phyloP scores from a whole-genome alignment of 37 sponge, comb jelly and placozoan species.

The Aphrocallistes beatrix region DNA sequence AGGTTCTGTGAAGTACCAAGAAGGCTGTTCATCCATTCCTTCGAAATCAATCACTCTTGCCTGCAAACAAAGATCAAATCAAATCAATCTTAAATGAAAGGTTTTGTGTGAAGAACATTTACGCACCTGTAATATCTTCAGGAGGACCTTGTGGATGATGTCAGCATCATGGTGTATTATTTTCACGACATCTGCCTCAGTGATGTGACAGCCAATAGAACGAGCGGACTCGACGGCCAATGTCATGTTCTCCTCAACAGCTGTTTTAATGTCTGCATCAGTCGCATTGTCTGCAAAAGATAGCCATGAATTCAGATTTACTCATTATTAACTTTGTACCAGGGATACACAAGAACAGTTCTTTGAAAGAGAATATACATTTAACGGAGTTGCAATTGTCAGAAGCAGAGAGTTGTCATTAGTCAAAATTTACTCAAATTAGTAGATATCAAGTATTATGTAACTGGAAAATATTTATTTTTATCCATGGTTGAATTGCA shows the following conservation, averaged over 20 bases:
- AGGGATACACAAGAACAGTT: no score
- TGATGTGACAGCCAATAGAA: slow-evolving; percentile 62
- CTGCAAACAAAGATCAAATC: neutral
- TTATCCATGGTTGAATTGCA: no score
- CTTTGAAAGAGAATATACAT: no score
- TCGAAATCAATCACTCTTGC: neutral
- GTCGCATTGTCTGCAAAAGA: neutral
- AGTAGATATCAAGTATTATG: no score
- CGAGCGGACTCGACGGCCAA: slow-evolving; percentile 66
- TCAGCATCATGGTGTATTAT: slow-evolving; percentile 2
- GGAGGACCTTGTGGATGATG: neutral
- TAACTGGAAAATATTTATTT: no score
- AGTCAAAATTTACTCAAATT: no score
- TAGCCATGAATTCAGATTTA: neutral
- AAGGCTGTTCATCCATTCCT: neutral
- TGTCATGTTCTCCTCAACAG: slow-evolving; percentile 64
- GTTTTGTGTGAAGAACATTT: neutral
- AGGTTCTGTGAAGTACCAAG: neutral
- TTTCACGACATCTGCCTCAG: slow-evolving; percentile 20
- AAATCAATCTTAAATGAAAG: neutral
- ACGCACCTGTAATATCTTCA: neutral
- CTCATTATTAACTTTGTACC: no score
- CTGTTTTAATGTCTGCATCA: slow-evolving; percentile 24
- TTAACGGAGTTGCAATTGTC: no score
- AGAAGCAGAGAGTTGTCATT: no score